Evolutionary conservation across 2,888 invertebrate species (phyloP).

Genomic region (Atherix ibis): DNA sequence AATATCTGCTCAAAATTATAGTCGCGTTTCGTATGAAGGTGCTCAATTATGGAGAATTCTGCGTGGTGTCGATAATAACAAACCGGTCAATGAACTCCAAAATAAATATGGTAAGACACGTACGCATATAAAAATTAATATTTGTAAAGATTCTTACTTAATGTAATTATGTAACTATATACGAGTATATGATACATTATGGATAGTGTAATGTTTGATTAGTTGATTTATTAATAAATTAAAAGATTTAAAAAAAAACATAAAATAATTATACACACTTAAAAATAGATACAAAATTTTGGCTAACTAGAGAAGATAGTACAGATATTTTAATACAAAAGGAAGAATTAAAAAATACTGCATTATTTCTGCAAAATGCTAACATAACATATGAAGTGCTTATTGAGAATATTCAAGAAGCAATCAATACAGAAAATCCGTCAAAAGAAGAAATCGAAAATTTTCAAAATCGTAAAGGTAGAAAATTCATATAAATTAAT

Average conservation of each 20-base stretch:
- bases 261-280: too few relatives aligned
- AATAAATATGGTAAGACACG: slow-evolving; percentile 43
- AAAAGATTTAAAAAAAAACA: too few relatives aligned
- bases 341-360: too few relatives aligned
- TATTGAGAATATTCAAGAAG: slow-evolving; percentile 61
- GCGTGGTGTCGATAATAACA: slow-evolving; percentile 34
- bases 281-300: too few relatives aligned
- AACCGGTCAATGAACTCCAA: slow-evolving; percentile 36
- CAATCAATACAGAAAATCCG: slow-evolving; percentile 68
- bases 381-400: slow-evolving; percentile 52
- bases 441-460: slow-evolving; percentile 47
- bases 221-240: too few relatives aligned
- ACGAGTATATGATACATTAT: too few relatives aligned
- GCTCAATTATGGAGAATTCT: slow-evolving; percentile 61
- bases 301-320: too few relatives aligned
- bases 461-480: slow-evolving; percentile 54
- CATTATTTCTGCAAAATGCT: slow-evolving; percentile 43
- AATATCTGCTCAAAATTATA: too few relatives aligned
- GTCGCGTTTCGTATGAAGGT: too few relatives aligned
- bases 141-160: background rate
- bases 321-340: too few relatives aligned
- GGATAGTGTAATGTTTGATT: too few relatives aligned
- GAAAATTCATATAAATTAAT: slow-evolving; percentile 11
- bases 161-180: slow-evolving; percentile 2
- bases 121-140: too few relatives aligned